Conservation (phyloP, 2,797 vertebrate species). For the Anguilla obscura region DNA sequence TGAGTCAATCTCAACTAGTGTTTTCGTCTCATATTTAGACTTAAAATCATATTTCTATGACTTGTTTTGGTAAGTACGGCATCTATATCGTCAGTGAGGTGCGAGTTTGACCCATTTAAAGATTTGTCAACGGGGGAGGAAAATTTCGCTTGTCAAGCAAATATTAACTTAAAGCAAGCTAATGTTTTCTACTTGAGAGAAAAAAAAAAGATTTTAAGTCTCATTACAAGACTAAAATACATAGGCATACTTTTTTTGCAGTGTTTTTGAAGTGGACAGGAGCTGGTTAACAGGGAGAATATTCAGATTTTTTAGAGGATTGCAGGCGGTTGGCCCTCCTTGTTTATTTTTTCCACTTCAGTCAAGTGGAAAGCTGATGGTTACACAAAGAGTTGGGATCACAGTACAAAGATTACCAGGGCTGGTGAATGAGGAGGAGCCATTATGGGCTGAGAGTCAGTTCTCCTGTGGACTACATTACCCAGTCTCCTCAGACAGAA, state of each 20-base stretch:
- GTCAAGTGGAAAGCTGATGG: neutral
- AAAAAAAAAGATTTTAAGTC: too few relatives aligned
- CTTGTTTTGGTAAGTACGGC: too few relatives aligned
- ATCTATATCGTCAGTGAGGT: too few relatives aligned
- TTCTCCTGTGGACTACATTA: neutral
- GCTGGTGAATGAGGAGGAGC: neutral
- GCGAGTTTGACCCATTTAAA: neutral
- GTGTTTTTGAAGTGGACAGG: neutral
- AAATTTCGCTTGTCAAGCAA: too few relatives aligned
- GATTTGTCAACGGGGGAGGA: too few relatives aligned
- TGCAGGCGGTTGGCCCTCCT: neutral
- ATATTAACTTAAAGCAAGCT: too few relatives aligned
- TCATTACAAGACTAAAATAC: neutral
- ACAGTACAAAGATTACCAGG: too few relatives aligned
- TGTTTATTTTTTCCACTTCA: neutral
- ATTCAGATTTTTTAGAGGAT: neutral
- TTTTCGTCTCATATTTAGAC: neutral
- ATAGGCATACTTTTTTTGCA: neutral
- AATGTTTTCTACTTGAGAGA: too few relatives aligned
- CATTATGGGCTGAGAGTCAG: neutral
- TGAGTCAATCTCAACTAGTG: neutral
- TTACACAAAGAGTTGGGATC: too few relatives aligned
- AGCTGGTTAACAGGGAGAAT: neutral
- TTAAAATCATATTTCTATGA: neutral
- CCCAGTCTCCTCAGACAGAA: neutral